Percentiles rank a stretch among this genome's conserved stretches.
Evolutionary conservation across 2,113 vertebrate genomes (phyloP).

Genomic region (Solea solea): DNA sequence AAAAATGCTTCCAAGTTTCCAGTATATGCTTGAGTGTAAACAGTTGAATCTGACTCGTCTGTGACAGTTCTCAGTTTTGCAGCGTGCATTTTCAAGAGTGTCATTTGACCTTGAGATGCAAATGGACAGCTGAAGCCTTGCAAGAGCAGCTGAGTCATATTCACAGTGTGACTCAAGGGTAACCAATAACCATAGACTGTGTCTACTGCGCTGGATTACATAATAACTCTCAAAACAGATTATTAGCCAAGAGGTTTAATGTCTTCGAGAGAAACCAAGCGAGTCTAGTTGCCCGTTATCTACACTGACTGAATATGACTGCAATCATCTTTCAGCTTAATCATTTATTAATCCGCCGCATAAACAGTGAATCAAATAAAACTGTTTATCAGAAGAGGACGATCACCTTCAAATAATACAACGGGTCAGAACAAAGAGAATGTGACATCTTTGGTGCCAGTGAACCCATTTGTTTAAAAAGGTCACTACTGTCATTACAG

Average conservation of each 20-base stretch:
- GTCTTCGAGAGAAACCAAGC: no score
- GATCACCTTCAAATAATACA: conserved; percentile 1
- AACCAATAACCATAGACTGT: not conserved
- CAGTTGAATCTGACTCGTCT: not conserved
- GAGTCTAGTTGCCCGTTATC: not conserved
- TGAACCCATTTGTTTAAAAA: conserved; percentile 47
- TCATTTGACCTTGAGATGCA: not conserved
- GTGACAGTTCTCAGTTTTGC: not conserved
- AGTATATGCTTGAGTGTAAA: no score
- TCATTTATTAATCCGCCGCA: conserved; percentile 8
- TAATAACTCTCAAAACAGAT: not conserved
- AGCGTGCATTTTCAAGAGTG: no score
- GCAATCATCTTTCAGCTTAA: not conserved
- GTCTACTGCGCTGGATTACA: not conserved
- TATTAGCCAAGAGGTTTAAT: not conserved
- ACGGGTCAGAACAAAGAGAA: conserved; percentile 36
- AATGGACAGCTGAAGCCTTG: not conserved
- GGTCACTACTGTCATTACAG: conserved; percentile 35
- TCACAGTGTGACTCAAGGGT: not conserved
- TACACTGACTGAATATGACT: not conserved
- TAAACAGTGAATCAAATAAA: conserved; percentile 9
- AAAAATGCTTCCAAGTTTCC: no score
- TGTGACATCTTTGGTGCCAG: conserved; percentile 18
- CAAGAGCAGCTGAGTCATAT: not conserved
- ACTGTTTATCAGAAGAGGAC: not conserved